A percentile compares a stretch with the other conserved stretches of the same genome.
phyloP scores from a whole-genome alignment of 2,888 invertebrate species.

The Sarcophaga carnaria region DNA sequence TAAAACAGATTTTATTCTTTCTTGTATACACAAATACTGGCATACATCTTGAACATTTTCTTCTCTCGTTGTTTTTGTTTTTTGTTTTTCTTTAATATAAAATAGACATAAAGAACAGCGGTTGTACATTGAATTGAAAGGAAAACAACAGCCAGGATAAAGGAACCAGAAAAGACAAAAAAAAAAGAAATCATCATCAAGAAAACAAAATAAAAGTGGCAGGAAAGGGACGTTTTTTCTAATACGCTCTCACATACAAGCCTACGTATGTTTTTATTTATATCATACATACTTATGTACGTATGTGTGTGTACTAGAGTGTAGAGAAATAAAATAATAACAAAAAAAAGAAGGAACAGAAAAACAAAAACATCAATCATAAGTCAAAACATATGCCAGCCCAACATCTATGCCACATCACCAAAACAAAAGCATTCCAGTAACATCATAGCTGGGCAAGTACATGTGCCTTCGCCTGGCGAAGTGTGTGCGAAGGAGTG shows the following conservation, averaged over 20 bases:
- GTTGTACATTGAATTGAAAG: conserved; percentile 26
- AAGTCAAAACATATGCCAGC: conserved; percentile 67
- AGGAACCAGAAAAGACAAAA: conserved; percentile 18
- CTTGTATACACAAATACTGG: background rate
- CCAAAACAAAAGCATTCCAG: conserved; percentile 20
- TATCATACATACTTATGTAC: background rate
- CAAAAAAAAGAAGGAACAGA: background rate
- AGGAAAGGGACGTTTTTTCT: background rate
- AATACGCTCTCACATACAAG: background rate
- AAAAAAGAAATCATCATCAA: background rate
- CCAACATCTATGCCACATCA: background rate
- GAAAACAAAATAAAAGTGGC: conserved; percentile 13
- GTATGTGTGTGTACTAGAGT: background rate
- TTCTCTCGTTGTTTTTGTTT: too few species aligned
- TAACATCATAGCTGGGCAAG: background rate
- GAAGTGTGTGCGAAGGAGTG: background rate
- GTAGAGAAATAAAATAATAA: background rate
- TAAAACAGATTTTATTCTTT: conserved; percentile 21
- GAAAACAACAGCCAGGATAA: conserved; percentile 48
- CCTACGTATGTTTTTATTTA: background rate
- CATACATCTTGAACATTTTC: conserved; percentile 20
- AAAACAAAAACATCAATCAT: conserved; percentile 60
- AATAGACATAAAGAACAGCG: conserved; percentile 46
- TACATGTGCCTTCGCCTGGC: background rate
- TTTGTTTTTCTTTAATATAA: background rate